Conservation (phyloP, 2,888 invertebrate genomes). For the Erebia epiphron region DNA sequence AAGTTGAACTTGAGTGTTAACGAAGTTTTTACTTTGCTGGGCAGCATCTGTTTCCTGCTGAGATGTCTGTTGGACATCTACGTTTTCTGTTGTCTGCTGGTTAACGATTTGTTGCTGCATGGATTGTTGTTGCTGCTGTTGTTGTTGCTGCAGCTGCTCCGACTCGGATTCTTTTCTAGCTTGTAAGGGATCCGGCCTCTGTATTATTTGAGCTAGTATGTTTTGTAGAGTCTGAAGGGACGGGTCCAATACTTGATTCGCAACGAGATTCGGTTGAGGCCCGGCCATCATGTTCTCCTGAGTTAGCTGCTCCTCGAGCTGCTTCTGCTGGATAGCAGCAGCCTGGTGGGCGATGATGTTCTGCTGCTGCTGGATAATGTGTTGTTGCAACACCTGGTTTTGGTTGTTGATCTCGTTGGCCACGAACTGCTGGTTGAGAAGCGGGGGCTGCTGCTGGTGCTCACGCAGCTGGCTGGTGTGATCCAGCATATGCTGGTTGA, state of each 20-base stretch:
- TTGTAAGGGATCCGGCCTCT: slow-evolving; percentile 70
- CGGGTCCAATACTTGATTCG: slow-evolving; percentile 75
- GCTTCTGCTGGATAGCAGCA: slow-evolving; percentile 76
- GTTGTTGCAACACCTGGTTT: slow-evolving; percentile 80
- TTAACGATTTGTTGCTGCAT: slow-evolving; percentile 48
- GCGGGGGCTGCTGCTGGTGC: slow-evolving; percentile 66
- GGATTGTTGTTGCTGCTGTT: slow-evolving; percentile 48
- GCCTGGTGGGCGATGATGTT: slow-evolving; percentile 75
- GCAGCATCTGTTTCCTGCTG: slow-evolving; percentile 58
- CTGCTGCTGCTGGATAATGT: slow-evolving; percentile 78
- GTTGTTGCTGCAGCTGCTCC: slow-evolving; percentile 56
- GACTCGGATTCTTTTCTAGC: slow-evolving; percentile 72
- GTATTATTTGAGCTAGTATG: slow-evolving; percentile 74
- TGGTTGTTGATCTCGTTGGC: slow-evolving; percentile 69
- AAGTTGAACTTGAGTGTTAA: slow-evolving; percentile 64
- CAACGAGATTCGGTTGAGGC: slow-evolving; percentile 65
- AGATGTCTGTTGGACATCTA: slow-evolving; percentile 49
- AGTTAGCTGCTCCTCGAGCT: slow-evolving; percentile 67
- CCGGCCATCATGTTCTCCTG: slow-evolving; percentile 65
- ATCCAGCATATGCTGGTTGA: slow-evolving; percentile 74
- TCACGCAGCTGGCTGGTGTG: slow-evolving; percentile 64
- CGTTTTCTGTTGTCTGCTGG: slow-evolving; percentile 44
- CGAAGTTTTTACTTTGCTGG: slow-evolving; percentile 65
- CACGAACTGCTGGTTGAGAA: slow-evolving; percentile 64
- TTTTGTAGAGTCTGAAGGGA: slow-evolving; percentile 78